A percentile compares a stretch with the other conserved stretches of the same genome.
Conservation (phyloP, 2,113 vertebrate species). For the Gasterosteus aculeatus region DNA sequence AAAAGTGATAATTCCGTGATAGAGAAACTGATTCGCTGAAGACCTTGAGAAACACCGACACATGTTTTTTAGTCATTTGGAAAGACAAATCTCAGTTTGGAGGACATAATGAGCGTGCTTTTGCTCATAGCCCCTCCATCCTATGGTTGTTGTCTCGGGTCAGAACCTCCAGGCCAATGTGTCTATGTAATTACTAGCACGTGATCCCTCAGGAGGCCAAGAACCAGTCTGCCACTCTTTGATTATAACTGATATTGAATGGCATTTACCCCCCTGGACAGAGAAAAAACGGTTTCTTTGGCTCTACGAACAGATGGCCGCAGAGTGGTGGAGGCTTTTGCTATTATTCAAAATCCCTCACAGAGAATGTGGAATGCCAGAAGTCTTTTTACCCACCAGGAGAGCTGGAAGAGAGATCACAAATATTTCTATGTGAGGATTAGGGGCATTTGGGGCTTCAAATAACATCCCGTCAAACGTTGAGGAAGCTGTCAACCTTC, state of each 20-base stretch:
- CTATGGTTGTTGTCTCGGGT: conserved; percentile 36
- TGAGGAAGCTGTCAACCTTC: conserved; percentile 40
- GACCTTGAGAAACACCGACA: neutral
- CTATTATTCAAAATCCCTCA: conserved; percentile 64
- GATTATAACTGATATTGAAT: conserved; percentile 67
- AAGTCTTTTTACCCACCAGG: conserved; percentile 50
- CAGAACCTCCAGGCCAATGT: conserved; percentile 30
- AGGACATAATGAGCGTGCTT: neutral
- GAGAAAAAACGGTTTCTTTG: conserved; percentile 58
- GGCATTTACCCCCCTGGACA: conserved; percentile 53
- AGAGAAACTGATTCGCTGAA: neutral
- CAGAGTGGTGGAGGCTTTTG: conserved; percentile 56
- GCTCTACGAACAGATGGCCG: conserved; percentile 68
- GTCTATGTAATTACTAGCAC: conserved; percentile 65
- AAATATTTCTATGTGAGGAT: conserved; percentile 48
- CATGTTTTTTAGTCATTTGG: neutral
- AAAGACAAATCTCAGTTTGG: neutral
- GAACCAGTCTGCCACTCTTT: conserved; percentile 54
- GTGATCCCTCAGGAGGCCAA: conserved; percentile 50
- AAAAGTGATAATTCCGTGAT: too few relatives aligned
- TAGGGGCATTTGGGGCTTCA: conserved; percentile 42
- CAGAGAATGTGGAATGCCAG: conserved; percentile 52
- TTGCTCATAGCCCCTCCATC: conserved; percentile 14
- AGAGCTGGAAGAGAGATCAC: conserved; percentile 48
- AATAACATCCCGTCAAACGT: conserved; percentile 45